Percentiles rank a stretch among this genome's conserved stretches.
phyloP scores from a whole-genome alignment of 1,140 invertebrate species.

The Campoletis sonorensis region DNA sequence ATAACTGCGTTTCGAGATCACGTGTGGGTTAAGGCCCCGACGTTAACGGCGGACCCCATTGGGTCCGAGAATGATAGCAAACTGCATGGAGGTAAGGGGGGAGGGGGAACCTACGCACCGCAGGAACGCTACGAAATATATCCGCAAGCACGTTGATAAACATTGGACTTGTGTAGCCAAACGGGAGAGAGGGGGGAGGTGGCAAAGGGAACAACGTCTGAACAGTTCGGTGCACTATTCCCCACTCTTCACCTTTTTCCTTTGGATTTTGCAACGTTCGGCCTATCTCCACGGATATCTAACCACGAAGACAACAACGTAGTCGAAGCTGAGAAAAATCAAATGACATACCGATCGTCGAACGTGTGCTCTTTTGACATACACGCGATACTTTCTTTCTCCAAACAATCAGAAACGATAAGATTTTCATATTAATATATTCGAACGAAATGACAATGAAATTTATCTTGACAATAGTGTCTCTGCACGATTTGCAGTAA shows the following conservation, averaged over 20 bases:
- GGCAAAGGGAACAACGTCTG: neutral
- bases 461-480: neutral
- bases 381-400: neutral
- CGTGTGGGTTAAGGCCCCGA: constrained; percentile 15
- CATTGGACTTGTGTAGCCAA: too few species aligned
- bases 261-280: neutral
- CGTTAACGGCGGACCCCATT: neutral
- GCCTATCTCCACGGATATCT: neutral
- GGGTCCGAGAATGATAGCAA: neutral
- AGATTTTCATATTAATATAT: neutral
- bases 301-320: neutral
- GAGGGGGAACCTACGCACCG: neutral
- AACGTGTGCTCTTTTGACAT: neutral
- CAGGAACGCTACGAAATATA: neutral
- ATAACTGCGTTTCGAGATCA: neutral
- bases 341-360: neutral
- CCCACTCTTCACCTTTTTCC: neutral
- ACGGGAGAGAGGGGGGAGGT: neutral
- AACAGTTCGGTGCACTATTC: neutral
- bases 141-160: neutral
- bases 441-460: neutral
- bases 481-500: too few species aligned
- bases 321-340: neutral
- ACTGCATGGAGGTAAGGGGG: neutral
- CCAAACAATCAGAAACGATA: neutral